phyloP scores from a whole-genome alignment of 2,797 vertebrate species.

The Oreochromis grahami region DNA sequence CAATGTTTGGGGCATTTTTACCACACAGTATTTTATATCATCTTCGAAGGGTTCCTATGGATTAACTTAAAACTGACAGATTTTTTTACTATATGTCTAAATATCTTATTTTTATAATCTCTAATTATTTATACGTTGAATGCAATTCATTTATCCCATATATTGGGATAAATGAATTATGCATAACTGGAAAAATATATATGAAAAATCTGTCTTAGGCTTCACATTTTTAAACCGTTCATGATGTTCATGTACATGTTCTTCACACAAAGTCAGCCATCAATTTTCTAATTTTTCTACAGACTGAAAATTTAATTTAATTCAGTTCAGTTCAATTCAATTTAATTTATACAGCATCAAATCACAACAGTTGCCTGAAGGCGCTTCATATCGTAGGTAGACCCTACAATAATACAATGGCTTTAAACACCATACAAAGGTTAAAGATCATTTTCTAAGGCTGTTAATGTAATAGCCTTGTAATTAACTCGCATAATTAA shows the following conservation, averaged over 20 bases:
- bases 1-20: background rate
- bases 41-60: accelerated
- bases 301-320: too few species aligned
- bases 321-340: accelerated
- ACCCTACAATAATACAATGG: accelerated
- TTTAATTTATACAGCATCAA: background rate
- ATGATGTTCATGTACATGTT: too few species aligned
- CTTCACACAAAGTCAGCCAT: too few species aligned
- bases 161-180: too few species aligned
- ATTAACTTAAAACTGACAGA: accelerated
- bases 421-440: background rate
- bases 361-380: background rate
- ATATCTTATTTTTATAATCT: background rate
- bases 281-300: too few species aligned
- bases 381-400: accelerated
- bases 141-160: background rate
- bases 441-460: background rate
- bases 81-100: background rate
- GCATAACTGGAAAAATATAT: too few species aligned
- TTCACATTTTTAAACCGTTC: too few species aligned
- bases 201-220: too few species aligned
- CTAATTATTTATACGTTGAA: background rate
- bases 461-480: background rate
- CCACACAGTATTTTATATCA: background rate
- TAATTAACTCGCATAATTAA: background rate